These are phyloP conservation scores for Plebejus anna DNA, from an alignment of 2,888 invertebrate genomes.

Conservation along the genomic window DNA sequence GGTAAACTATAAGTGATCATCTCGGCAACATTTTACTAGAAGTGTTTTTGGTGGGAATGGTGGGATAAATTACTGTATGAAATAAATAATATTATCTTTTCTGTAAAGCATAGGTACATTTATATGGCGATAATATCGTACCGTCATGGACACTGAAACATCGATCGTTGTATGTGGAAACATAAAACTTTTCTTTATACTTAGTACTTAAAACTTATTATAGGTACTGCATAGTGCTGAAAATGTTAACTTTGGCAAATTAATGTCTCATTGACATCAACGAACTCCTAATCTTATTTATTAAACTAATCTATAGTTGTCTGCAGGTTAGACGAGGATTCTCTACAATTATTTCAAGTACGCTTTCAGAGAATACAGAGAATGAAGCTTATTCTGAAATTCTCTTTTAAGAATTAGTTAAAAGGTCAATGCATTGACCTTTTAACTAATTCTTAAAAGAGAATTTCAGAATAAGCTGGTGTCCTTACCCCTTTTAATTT, in stretches of 20 bases:
- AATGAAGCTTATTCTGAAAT: slow-evolving; percentile 1
- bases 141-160: neutral
- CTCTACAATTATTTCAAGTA: slow-evolving; percentile 15
- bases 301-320: slow-evolving; percentile 48
- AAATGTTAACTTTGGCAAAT: slow-evolving; percentile 47
- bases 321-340: slow-evolving; percentile 14
- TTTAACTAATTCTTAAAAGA: neutral
- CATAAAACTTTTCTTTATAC: neutral
- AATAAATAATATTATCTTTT: neutral
- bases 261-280: slow-evolving; percentile 48
- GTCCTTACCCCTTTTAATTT: neutral
- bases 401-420: neutral
- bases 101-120: neutral
- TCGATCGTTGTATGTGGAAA: neutral
- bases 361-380: neutral
- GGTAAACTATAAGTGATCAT: no score
- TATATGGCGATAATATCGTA: neutral
- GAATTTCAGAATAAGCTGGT: neutral
- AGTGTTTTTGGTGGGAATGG: no score
- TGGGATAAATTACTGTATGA: neutral
- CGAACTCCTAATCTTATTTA: slow-evolving; percentile 69
- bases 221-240: neutral
- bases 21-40: no score
- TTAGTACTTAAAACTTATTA: no score
- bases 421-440: neutral